phyloP scores from a whole-genome alignment of 2,888 invertebrate species.

The Cabera pusaria region DNA sequence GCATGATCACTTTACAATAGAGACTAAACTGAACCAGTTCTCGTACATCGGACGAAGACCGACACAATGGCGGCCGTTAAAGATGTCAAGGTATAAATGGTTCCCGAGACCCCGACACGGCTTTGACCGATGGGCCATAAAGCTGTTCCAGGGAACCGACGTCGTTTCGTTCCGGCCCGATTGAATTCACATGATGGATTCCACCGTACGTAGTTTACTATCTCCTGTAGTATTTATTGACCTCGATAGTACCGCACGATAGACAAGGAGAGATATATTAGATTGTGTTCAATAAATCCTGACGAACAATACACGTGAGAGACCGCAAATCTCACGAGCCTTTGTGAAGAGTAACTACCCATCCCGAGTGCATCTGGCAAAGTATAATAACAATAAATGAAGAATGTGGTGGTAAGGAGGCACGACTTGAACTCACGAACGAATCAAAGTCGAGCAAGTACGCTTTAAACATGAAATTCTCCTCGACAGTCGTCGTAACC shows the following conservation, averaged over 20 bases:
- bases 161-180: conserved; percentile 48
- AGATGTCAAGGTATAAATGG: conserved; percentile 70
- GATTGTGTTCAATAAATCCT: conserved; percentile 23
- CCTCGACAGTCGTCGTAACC: conserved; percentile 28
- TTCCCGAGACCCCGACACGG: conserved; percentile 48
- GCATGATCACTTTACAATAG: conserved; percentile 41
- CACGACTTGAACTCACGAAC: conserved; percentile 34
- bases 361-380: conserved; percentile 28
- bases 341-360: conserved; percentile 24
- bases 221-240: conserved; percentile 35
- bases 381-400: conserved; percentile 20
- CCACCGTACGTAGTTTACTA: conserved; percentile 50
- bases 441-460: conserved; percentile 30
- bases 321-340: conserved; percentile 27
- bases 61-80: conserved; percentile 65
- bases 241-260: conserved; percentile 26
- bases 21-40: conserved; percentile 44
- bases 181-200: conserved; percentile 52
- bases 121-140: conserved; percentile 68
- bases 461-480: conserved; percentile 26
- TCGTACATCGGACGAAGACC: conserved; percentile 14
- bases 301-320: conserved; percentile 27
- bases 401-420: conserved; percentile 32
- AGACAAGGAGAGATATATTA: conserved; percentile 16
- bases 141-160: conserved; percentile 42